Percentiles rank a stretch among this genome's conserved stretches.
Conservation (phyloP, 92 coral and sea anemone species). For the Desmophyllum pertusum region DNA sequence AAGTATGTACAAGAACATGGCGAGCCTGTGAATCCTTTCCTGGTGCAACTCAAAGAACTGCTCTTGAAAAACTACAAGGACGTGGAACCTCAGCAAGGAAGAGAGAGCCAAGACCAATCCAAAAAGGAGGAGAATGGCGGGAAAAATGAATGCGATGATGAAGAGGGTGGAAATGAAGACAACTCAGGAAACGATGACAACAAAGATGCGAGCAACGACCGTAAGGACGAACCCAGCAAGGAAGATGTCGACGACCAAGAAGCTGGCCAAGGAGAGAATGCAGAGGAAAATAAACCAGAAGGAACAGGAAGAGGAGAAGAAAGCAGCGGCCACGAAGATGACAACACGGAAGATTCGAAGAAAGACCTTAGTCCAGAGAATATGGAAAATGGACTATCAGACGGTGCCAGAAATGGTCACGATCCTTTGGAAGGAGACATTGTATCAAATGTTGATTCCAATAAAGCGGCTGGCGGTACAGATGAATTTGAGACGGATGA, state of each 20-base stretch:
- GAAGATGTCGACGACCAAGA: background rate
- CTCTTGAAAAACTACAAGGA: constrained; percentile 60
- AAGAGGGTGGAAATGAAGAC: background rate
- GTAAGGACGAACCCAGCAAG: background rate
- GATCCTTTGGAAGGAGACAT: background rate
- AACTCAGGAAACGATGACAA: background rate
- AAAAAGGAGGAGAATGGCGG: background rate
- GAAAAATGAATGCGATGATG: background rate
- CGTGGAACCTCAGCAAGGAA: background rate
- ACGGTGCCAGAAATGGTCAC: background rate
- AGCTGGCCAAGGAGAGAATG: background rate
- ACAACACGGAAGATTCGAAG: background rate
- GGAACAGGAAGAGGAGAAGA: background rate
- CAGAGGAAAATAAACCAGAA: background rate
- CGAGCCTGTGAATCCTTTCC: constrained; percentile 76
- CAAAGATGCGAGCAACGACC: background rate
- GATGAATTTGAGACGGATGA: background rate
- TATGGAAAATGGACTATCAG: background rate
- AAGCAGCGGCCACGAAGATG: background rate
- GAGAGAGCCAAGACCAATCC: background rate
- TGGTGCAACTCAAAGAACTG: constrained; percentile 66
- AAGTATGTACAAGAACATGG: constrained; percentile 42
- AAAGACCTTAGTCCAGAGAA: background rate
- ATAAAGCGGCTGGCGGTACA: background rate
- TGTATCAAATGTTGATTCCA: background rate